Base-by-base conservation (phyloP, 2,888 invertebrate species). In the Drosophila macrothrix region DNA sequence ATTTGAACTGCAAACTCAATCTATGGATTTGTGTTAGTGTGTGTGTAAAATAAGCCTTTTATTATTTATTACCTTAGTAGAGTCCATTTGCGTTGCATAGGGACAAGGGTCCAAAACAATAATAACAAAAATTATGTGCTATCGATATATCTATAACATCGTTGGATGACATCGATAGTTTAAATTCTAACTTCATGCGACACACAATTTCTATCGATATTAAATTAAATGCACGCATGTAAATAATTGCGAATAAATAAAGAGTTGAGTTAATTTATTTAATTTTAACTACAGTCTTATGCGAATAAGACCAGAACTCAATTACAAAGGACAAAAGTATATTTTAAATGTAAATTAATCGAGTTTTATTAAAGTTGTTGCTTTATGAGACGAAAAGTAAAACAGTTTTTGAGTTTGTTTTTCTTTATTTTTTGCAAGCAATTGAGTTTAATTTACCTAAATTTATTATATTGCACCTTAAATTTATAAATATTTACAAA, bases 1-100 rank as follows among this genome's bases (percentile, higher is more conserved):
- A 96, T 95, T 91, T 96, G 94, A 16, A 96, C 95, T 5, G 95
- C 95, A 92, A 96, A 96, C 90, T 96, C 96, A 49, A 96, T 94
- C 95, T 95, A 68, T 22, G 52, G n/a, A 52, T 54, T 55, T 37
- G 33, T 39, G 19, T 63, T 35, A 60, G 28, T 35, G 10, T 14
- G 9, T 22, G 33, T 9, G 35, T 16, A 16, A 46, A 16, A 25
- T 22, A 43, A 46, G 4, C 10, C 10, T 6, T 49, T 43, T 43
- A 33, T 14, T 41, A 10, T 6, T 19, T 41, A 39, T 66, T 84
- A 91, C 92, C 83, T 92, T 90, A 10, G 89, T 90, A 50, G 90
- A 87, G 69, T 86, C 81, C 92, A 92, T 92, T 60, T 61, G 53
- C 63, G 56, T 28, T 53, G 31, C 31, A 41, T 41, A 29, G 22